These are phyloP conservation scores for Prietella phreatophila DNA, from an alignment of 2,113 vertebrate species.

Conservation along the genomic window DNA sequence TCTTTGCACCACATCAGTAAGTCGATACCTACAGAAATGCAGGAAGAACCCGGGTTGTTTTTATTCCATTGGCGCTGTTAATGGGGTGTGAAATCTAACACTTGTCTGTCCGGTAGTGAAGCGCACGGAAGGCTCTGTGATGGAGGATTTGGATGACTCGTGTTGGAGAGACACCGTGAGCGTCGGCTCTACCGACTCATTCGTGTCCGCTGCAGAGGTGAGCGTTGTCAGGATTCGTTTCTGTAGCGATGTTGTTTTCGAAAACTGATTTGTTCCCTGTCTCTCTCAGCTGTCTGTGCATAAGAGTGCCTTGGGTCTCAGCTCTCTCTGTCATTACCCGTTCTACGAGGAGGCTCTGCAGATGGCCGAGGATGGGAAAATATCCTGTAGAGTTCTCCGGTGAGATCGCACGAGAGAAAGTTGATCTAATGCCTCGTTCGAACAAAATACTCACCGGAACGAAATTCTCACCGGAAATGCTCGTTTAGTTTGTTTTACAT, in stretches of 20 bases:
- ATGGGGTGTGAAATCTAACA: neutral
- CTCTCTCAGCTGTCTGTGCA: conserved; percentile 80
- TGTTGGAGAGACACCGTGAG: conserved; percentile 83
- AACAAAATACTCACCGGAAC: too few species aligned
- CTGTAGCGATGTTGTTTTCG: too few species aligned
- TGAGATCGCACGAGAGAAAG: conserved; percentile 53
- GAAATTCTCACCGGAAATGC: too few species aligned
- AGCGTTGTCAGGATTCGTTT: neutral
- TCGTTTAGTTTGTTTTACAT: too few species aligned
- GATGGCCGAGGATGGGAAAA: conserved; percentile 88
- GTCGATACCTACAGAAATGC: neutral
- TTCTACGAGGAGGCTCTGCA: conserved; percentile 92
- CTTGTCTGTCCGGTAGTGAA: conserved; percentile 72
- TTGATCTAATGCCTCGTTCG: neutral
- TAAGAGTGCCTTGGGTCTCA: conserved; percentile 65
- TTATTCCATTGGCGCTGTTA: neutral
- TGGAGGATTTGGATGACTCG: conserved; percentile 77
- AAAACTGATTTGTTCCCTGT: too few species aligned
- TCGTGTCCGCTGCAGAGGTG: conserved; percentile 92
- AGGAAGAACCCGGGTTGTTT: fast-evolving
- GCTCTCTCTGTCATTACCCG: conserved; percentile 78
- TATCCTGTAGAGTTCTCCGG: conserved; percentile 90
- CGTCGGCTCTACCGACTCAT: conserved; percentile 86
- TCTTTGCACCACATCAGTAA: conserved; percentile 71
- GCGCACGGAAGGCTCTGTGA: conserved; percentile 72